phyloP scores from a whole-genome alignment of 2,113 vertebrate genomes.

The Rostratula benghalensis region DNA sequence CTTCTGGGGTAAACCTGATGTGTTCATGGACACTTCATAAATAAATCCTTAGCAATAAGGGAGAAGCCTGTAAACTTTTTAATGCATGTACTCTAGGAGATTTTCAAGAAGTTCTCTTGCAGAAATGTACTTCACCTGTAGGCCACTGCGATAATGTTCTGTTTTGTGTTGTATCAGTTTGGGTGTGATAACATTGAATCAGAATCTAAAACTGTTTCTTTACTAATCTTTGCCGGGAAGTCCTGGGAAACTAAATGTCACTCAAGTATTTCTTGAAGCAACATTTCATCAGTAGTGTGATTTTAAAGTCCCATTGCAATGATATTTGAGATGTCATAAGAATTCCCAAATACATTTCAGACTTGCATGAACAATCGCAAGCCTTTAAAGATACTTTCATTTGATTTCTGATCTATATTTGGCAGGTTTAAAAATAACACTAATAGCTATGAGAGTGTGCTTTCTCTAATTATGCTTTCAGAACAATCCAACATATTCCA shows the following conservation, averaged over 20 bases:
- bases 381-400: slow-evolving; percentile 24
- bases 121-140: background rate
- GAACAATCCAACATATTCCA: slow-evolving; percentile 32
- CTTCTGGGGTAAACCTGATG: background rate
- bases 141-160: background rate
- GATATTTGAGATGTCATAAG: background rate
- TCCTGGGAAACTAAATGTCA: background rate
- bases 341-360: slow-evolving; percentile 12
- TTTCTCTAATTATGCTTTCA: slow-evolving; percentile 42
- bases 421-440: slow-evolving; percentile 26
- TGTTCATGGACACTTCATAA: background rate
- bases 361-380: background rate
- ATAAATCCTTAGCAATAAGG: background rate
- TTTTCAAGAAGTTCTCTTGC: background rate
- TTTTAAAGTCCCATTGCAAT: background rate
- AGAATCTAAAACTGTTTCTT: background rate
- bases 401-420: slow-evolving; percentile 43
- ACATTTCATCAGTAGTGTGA: background rate
- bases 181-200: background rate
- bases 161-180: background rate
- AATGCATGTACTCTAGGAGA: background rate
- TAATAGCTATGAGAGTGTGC: slow-evolving; percentile 1
- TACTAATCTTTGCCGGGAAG: background rate
- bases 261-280: background rate
- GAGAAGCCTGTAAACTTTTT: background rate